A percentile compares a stretch with the other conserved stretches of the same genome.
phyloP scores from a whole-genome alignment of 1,140 invertebrate species.

The Dryas iulia region DNA sequence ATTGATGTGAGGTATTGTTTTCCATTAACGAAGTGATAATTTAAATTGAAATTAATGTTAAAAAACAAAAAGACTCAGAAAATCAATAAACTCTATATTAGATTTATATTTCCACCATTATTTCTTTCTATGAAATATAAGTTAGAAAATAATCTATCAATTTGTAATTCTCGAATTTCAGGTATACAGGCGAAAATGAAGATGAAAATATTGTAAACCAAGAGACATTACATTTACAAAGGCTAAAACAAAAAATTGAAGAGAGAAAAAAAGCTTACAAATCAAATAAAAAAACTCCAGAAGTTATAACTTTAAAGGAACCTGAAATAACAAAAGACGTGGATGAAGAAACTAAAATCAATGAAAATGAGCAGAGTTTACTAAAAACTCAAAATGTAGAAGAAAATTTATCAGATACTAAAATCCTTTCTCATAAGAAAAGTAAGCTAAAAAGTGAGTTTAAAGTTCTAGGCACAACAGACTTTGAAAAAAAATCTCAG shows the following conservation, averaged over 20 bases:
- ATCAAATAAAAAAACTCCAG: constrained; percentile 40
- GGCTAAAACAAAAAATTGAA: constrained; percentile 82
- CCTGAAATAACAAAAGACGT: constrained; percentile 11
- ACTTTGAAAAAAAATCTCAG: constrained; percentile 73
- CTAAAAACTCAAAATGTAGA: constrained; percentile 23
- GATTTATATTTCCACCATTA: too few species aligned
- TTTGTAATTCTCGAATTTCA: constrained; percentile 25
- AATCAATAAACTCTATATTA: too few species aligned
- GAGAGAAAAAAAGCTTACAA: constrained; percentile 71
- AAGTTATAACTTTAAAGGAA: constrained; percentile 45
- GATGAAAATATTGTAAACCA: constrained; percentile 51
- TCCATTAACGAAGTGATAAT: too few species aligned
- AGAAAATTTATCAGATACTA: constrained; percentile 21
- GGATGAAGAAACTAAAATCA: constrained; percentile 12
- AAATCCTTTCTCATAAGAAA: constrained; percentile 21
- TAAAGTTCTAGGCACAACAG: constrained; percentile 78
- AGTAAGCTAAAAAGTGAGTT: constrained; percentile 56
- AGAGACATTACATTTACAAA: constrained; percentile 81
- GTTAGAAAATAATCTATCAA: too few species aligned
- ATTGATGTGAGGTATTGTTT: too few species aligned
- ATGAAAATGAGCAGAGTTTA: constrained; percentile 17
- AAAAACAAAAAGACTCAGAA: too few species aligned
- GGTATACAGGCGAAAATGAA: constrained; percentile 75
- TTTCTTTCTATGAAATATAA: too few species aligned
- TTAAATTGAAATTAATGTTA: too few species aligned